Base-by-base conservation (phyloP, 2,113 vertebrate species). In the Lamprologus callipterus region DNA sequence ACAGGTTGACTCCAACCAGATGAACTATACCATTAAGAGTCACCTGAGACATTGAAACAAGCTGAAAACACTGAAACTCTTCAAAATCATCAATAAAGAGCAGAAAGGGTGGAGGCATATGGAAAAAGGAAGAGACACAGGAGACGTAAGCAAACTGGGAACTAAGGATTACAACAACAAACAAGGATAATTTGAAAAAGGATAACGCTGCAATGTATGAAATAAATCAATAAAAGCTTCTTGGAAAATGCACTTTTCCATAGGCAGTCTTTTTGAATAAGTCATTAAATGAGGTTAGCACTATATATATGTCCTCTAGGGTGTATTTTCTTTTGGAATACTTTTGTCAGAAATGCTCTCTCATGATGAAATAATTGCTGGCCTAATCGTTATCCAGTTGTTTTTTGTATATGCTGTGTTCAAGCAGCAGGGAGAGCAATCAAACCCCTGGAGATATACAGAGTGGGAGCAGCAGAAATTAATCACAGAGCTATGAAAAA, bases 401-500 rank as follows among this genome's bases (percentile, higher is more conserved):
- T 82, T 68, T 75, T 79, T 33, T 73, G 55, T 82, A 23, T 51
- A 19, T 9, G 23, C 37, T 13, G 35, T 68, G 63, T 45, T 73
- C 21, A 63, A 80, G 78, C 85, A 83, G 83, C 55, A n/a, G 37
- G 53, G 51, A 82, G 68, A 82, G 68, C 84, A 40, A 88, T 91
- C 75, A 83, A 89, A 83, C 58, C 92, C 83, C 82, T 3, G 8
- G 84, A 60, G 89, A 84, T 17, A 16, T 42, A 42, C n/a, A 63
- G 58, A 79, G 68, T 53, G 79, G 13, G 31, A 80, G 45, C 57
- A 53, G 73, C 57, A 80, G 33, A 85, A 81, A 90, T 88, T 81
- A 87, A 93, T 93, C 86, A 92, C 79, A 11, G 63, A 87, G 83
- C 73, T 88, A 84, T 92, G 49, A 83, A 89, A 82, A 89, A 91